phyloP scores from a whole-genome alignment of 2,797 vertebrate species.

The Sphaeramia orbicularis region DNA sequence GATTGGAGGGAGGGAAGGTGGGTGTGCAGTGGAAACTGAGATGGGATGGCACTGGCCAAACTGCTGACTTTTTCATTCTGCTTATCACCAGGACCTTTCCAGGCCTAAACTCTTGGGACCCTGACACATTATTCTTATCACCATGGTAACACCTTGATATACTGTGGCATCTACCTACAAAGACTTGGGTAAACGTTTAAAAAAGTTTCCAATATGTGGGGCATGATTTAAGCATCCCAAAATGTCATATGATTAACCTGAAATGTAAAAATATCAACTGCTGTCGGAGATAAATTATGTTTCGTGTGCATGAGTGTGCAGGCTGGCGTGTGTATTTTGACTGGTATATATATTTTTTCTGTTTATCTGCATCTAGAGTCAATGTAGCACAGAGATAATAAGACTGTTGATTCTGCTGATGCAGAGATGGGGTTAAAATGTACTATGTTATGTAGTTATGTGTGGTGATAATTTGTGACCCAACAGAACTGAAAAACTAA shows the following conservation, averaged over 20 bases:
- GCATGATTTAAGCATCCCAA: slow-evolving; percentile 63
- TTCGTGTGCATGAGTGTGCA: neutral
- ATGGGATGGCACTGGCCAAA: slow-evolving; percentile 73
- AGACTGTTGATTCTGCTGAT: slow-evolving; percentile 5
- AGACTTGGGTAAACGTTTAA: slow-evolving; percentile 63
- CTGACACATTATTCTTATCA: slow-evolving; percentile 79
- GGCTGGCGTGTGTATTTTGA: slow-evolving; percentile 16
- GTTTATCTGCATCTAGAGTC: slow-evolving; percentile 25
- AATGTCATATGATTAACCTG: slow-evolving; percentile 67
- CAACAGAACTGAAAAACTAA: neutral
- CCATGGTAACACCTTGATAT: slow-evolving; percentile 81
- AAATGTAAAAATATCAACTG: slow-evolving; percentile 70
- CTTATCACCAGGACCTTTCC: slow-evolving; percentile 82
- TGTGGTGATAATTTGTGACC: slow-evolving; percentile 3
- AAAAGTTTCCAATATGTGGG: slow-evolving; percentile 68
- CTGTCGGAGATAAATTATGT: slow-evolving; percentile 42
- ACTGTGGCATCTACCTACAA: slow-evolving; percentile 65
- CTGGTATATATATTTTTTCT: slow-evolving; percentile 23
- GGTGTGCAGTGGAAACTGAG: slow-evolving; percentile 54
- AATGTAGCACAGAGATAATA: slow-evolving; percentile 13
- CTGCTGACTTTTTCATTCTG: slow-evolving; percentile 80
- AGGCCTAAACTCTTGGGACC: slow-evolving; percentile 72
- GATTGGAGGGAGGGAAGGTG: slow-evolving; percentile 51
- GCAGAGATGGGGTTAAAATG: slow-evolving; percentile 1
- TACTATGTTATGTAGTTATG: slow-evolving; percentile 14